A percentile compares a stretch with the other conserved stretches of the same genome.
Evolutionary conservation across 2,797 vertebrate genomes (phyloP).

Genomic region (Anas bahamensis): DNA sequence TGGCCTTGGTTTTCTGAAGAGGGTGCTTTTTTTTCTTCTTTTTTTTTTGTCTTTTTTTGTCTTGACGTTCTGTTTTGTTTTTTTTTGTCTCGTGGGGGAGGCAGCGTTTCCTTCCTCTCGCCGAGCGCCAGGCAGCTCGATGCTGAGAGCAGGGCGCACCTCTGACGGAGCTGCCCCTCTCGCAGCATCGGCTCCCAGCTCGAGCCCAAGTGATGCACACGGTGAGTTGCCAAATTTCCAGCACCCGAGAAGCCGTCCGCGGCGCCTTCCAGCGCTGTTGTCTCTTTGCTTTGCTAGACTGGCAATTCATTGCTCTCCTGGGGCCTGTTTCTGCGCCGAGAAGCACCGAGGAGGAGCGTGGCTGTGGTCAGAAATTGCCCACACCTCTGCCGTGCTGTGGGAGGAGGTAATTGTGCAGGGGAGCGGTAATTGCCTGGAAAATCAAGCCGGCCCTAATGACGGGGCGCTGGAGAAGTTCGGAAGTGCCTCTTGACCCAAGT

Average conservation of each 20-base stretch:
- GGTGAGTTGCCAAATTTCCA: neutral
- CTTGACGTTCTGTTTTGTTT: neutral
- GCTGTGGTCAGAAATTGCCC: constrained; percentile 80
- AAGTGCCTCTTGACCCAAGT: neutral
- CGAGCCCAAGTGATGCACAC: neutral
- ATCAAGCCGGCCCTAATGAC: constrained; percentile 24
- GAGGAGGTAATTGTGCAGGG: constrained; percentile 40
- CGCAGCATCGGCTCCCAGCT: neutral
- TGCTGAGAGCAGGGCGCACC: neutral
- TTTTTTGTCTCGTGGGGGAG: neutral
- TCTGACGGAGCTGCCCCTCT: neutral
- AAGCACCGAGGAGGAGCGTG: constrained; percentile 82
- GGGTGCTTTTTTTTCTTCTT: neutral
- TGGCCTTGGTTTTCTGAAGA: constrained; percentile 12
- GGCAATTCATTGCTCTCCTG: neutral
- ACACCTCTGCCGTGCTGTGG: constrained; percentile 45
- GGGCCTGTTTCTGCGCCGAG: constrained; percentile 67
- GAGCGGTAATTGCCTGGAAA: constrained; percentile 85
- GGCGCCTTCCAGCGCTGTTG: neutral
- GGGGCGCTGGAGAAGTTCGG: neutral
- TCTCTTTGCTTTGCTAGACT: neutral
- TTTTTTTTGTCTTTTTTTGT: neutral
- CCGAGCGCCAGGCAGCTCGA: neutral
- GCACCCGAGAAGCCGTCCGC: neutral
- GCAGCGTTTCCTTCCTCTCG: constrained; percentile 51